Evolutionary conservation across 2,113 vertebrate genomes (phyloP), one percentile per base, ranked within the genome.

Genomic region (Eolophus roseicapilla): DNA sequence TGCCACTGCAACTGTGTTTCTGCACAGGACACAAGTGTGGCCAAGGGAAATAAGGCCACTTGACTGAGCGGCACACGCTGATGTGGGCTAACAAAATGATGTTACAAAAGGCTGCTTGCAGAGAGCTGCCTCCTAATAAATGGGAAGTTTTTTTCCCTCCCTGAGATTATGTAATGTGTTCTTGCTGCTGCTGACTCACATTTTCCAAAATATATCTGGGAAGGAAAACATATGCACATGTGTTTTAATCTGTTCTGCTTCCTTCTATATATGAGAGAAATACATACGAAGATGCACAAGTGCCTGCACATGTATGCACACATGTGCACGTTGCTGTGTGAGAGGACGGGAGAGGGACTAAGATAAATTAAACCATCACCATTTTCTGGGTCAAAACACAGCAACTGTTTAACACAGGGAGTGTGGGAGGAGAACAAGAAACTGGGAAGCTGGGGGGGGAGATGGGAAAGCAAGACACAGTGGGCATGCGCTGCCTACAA

Each of bases 91-190:
- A 52, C 53, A 47, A 47, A 90, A 47, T 0, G 16, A 80, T 37
- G 75, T 27, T 9, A 43, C 57, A 81, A 79, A 60, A 25, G 4
- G 25, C 96, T 55, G 84, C 90, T 69, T 29, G 64, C 91, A 77
- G 59, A 82, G 63, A 94, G 33, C 63, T 81, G 77, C 17, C 69
- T 93, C 76, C 74, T 49, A 68, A 86, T 41, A 80, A 81, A 92
- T 1, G 86, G 11, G 4, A 92, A 89, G 67, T 33, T 92, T 83
- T 50, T 93, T 88, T 60, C 37, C 8, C 74, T 94, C 87, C 53
- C 85, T 25, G 84, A 63, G 82, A 92, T 97, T 97, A 97, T 95
- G 93, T 97, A 97, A 97, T 43, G 33, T 43, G 89, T 88, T 90
- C 94, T 46, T 83, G 68, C 74, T 90, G 87, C 88, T 95, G 95